These are phyloP conservation scores for Athripsodes cinereus DNA, from an alignment of 2,888 invertebrate species.

Conservation along the genomic window DNA sequence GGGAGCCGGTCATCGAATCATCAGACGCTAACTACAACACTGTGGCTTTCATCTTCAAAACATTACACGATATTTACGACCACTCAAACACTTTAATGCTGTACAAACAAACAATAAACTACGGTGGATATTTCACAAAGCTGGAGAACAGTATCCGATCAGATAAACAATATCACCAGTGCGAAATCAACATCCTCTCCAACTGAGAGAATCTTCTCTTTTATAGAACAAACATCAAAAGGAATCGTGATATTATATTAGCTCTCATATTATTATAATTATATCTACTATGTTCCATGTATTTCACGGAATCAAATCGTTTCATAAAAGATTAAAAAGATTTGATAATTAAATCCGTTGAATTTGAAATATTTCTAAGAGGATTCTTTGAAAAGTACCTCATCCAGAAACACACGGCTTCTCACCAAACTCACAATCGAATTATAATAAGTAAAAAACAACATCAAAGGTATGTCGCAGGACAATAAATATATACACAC, in stretches of 20 bases:
- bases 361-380: neutral
- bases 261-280: neutral
- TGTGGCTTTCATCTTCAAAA: constrained; percentile 1
- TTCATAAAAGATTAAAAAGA: neutral
- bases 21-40: neutral
- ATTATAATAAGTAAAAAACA: too few species aligned
- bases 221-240: neutral
- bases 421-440: too few species aligned
- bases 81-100: neutral
- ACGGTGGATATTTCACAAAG: neutral
- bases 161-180: neutral
- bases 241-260: neutral
- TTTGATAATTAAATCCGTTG: neutral
- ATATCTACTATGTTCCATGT: neutral
- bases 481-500: too few species aligned
- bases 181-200: constrained; percentile 1
- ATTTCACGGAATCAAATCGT: neutral
- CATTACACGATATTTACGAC: neutral
- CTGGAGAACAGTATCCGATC: neutral
- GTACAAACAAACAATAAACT: too few species aligned
- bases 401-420: too few species aligned
- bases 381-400: neutral
- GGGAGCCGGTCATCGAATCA: too few species aligned
- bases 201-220: neutral
- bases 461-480: too few species aligned